Percentiles rank a stretch among this genome's conserved stretches.
Evolutionary conservation across 2,113 vertebrate genomes (phyloP).

Genomic region (Onychorhynchus coronatus): DNA sequence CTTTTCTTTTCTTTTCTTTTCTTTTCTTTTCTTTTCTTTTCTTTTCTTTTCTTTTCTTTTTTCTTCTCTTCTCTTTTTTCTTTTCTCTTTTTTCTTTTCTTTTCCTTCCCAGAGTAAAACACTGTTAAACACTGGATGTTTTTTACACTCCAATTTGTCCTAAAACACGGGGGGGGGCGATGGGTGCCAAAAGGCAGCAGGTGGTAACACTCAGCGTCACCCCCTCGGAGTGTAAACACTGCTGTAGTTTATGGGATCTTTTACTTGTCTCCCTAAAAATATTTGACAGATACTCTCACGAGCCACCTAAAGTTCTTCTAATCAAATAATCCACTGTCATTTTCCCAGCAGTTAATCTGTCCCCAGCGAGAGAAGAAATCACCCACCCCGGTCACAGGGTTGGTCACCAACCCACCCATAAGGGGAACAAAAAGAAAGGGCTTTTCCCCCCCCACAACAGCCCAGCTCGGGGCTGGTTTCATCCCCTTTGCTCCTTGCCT

Average conservation of each 20-base stretch:
- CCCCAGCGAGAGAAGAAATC: not conserved
- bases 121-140: not conserved
- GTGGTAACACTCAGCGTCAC: not conserved
- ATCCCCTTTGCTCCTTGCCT: not conserved
- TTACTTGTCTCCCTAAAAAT: not conserved
- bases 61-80: no score
- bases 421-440: not conserved
- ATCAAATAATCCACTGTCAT: not conserved
- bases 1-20: no score
- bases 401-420: not conserved
- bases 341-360: not conserved
- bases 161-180: not conserved
- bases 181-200: not conserved
- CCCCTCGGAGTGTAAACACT: not conserved
- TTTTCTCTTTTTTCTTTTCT: no score
- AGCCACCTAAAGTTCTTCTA: not conserved
- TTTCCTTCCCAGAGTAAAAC: no score
- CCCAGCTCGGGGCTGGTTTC: not conserved
- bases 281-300: not conserved
- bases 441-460: not conserved
- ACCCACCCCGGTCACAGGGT: not conserved
- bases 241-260: not conserved
- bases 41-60: no score
- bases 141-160: not conserved
- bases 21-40: not conserved